phyloP scores from a whole-genome alignment of 1,140 invertebrate genomes.

The Drosophila mauritiana region DNA sequence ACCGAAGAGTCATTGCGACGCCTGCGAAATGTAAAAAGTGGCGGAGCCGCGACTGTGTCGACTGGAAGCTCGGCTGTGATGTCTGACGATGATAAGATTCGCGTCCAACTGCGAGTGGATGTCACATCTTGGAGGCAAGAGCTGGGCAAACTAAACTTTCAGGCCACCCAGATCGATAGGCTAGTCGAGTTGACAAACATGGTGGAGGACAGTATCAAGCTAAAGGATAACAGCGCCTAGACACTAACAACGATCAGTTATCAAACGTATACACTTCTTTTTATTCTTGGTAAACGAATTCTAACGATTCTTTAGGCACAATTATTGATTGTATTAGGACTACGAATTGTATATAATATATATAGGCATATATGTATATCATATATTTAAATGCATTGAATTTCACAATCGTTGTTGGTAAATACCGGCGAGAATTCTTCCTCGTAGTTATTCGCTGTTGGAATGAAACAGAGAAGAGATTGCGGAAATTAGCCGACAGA shows the following conservation, averaged over 20 bases:
- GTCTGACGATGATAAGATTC: constrained; percentile 97
- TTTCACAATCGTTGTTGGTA: constrained; percentile 58
- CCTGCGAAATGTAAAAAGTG: constrained; percentile 92
- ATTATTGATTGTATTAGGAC: constrained; percentile 49
- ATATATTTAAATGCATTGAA: constrained; percentile 77
- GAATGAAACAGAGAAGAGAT: constrained; percentile 67
- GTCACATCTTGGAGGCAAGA: constrained; percentile 87
- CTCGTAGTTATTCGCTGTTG: constrained; percentile 66
- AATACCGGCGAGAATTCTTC: constrained; percentile 23
- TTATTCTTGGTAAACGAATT: constrained; percentile 66
- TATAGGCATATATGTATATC: constrained; percentile 60
- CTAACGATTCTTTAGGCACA: constrained; percentile 69
- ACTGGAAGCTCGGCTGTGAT: constrained; percentile 85
- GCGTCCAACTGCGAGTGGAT: constrained; percentile 94
- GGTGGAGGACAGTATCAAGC: constrained; percentile 76
- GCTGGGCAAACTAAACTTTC: constrained; percentile 65
- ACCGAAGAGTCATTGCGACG: constrained; percentile 96
- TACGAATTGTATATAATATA: constrained; percentile 70
- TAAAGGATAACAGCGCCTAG: constrained; percentile 50
- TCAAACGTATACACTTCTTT: constrained; percentile 50
- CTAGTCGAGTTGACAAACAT: constrained; percentile 61
- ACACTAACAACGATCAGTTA: constrained; percentile 18
- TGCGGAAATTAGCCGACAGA: constrained; percentile 46
- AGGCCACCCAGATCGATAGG: constrained; percentile 64
- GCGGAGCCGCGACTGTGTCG: constrained; percentile 58